Conservation (phyloP, 2,113 vertebrate genomes). For the Ariopsis seemanni region DNA sequence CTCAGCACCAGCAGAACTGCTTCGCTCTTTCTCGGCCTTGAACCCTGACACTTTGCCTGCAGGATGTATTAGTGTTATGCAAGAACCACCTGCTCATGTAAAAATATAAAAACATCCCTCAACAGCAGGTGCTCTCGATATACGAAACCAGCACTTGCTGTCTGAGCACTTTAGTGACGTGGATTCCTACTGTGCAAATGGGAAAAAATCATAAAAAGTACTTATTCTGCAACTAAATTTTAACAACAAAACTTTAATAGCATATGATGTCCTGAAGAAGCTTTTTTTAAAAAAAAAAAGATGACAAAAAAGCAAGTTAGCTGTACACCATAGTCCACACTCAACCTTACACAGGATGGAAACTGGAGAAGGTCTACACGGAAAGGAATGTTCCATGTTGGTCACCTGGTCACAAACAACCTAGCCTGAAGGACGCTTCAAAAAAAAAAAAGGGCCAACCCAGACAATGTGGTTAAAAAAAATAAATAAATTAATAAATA, state of each 20-base stretch:
- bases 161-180: not conserved
- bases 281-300: too few relatives aligned
- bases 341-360: conserved; percentile 11
- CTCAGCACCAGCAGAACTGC: not conserved
- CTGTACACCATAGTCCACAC: not conserved
- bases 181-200: not conserved
- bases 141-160: conserved; percentile 17
- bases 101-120: conserved; percentile 49
- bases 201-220: not conserved
- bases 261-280: not conserved
- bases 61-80: conserved; percentile 51
- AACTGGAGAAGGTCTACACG: conserved; percentile 18
- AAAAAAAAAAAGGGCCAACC: not conserved
- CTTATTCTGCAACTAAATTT: not conserved
- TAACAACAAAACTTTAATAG: not conserved
- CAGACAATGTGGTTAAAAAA: not conserved
- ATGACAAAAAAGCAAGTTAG: conserved; percentile 18
- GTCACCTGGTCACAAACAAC: conserved; percentile 23
- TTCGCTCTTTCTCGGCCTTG: conserved; percentile 19
- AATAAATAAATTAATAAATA: too few relatives aligned
- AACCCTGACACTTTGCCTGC: conserved; percentile 43
- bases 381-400: conserved; percentile 30
- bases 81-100: conserved; percentile 58
- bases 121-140: conserved; percentile 32
- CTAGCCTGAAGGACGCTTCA: conserved; percentile 23